These are phyloP conservation scores for Cotesia chilonis DNA, from an alignment of 1,140 invertebrate genomes.

Conservation along the genomic window DNA sequence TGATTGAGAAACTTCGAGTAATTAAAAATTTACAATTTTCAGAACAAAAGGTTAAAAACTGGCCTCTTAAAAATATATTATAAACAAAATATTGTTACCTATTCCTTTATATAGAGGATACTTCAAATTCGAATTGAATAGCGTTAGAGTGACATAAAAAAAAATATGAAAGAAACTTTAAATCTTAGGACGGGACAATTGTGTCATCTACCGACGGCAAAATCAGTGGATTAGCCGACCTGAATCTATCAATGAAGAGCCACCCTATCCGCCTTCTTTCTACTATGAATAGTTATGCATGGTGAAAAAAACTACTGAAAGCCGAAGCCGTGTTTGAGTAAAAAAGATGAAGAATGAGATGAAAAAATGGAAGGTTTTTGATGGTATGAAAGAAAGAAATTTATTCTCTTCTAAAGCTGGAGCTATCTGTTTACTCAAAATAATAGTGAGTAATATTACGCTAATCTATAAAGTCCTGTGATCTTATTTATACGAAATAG, in stretches of 20 bases:
- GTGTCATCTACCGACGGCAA: constrained; percentile 43
- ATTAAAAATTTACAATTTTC: no score
- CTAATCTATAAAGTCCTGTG: constrained; percentile 27
- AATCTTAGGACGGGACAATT: constrained; percentile 44
- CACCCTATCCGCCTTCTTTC: constrained; percentile 40
- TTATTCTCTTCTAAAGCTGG: constrained; percentile 24
- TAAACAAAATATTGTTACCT: constrained; percentile 54
- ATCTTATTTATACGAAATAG: constrained; percentile 31
- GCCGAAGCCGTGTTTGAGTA: background rate
- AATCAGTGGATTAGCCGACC: constrained; percentile 56
- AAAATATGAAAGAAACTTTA: constrained; percentile 38
- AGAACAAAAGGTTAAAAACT: no score
- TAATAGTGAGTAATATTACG: constrained; percentile 36
- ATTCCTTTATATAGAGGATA: constrained; percentile 49
- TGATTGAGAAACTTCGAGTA: no score
- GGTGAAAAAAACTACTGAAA: constrained; percentile 24
- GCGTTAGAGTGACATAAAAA: constrained; percentile 22
- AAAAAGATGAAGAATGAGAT: constrained; percentile 1
- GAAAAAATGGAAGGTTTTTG: constrained; percentile 17
- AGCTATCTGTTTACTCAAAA: constrained; percentile 25
- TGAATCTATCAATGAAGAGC: constrained; percentile 48
- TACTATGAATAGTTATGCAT: constrained; percentile 31
- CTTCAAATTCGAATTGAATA: constrained; percentile 50
- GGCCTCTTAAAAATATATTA: constrained; percentile 29
- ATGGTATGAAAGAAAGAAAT: constrained; percentile 15